Percentiles rank a stretch among this genome's conserved stretches.
These are phyloP conservation scores for Epiblema foenella DNA, from an alignment of 2,888 invertebrate genomes.

Conservation along the genomic window DNA sequence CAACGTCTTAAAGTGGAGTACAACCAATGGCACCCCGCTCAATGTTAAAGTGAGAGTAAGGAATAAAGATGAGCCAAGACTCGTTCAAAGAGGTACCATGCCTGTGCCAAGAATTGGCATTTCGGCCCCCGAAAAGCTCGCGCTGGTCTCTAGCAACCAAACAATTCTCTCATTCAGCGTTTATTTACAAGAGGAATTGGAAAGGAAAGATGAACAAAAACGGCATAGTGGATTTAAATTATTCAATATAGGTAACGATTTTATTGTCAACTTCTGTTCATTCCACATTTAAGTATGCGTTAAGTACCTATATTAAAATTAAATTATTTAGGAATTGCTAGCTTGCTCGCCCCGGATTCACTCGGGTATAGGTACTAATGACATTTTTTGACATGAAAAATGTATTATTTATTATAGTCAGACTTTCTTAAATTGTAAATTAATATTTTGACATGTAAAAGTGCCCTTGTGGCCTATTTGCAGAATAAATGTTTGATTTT, in stretches of 20 bases:
- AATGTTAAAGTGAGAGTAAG: constrained; percentile 71
- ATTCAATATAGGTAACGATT: constrained; percentile 30
- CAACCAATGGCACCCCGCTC: constrained; percentile 59
- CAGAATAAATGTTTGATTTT: too few relatives aligned
- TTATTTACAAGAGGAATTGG: constrained; percentile 62
- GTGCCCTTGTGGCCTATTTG: too few relatives aligned
- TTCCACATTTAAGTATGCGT: too few relatives aligned
- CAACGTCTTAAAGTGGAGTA: constrained; percentile 48
- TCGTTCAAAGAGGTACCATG: constrained; percentile 53
- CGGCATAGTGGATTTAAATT: constrained; percentile 31
- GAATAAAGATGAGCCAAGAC: constrained; percentile 59
- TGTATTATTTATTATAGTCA: too few relatives aligned
- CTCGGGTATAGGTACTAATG: too few relatives aligned
- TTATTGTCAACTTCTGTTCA: constrained; percentile 18
- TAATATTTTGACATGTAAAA: too few relatives aligned
- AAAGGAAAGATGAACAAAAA: constrained; percentile 49
- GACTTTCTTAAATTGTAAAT: too few relatives aligned
- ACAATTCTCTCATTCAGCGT: constrained; percentile 75
- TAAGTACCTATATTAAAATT: too few relatives aligned
- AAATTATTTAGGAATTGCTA: too few relatives aligned
- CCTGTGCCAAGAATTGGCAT: constrained; percentile 56
- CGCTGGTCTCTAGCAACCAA: constrained; percentile 68
- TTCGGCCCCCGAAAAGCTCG: constrained; percentile 56
- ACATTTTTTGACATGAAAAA: too few relatives aligned
- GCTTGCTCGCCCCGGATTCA: too few relatives aligned